Evolutionary conservation across 1,140 invertebrate species (phyloP), one percentile per base, ranked within the genome.

Genomic region (Polyergus mexicanus): DNA sequence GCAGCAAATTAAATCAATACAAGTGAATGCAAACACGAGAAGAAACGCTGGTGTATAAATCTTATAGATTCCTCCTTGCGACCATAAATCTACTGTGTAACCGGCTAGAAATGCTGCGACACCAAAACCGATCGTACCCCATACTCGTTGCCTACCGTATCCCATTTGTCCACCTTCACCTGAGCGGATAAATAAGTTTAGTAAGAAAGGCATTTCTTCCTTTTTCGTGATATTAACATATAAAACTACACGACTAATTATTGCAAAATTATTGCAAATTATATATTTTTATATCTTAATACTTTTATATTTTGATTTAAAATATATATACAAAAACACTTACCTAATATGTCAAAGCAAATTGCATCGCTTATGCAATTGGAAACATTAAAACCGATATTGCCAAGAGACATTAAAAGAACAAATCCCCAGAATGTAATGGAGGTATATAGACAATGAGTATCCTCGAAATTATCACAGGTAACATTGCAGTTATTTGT

Each of bases 361-460:
- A 98, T 97, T 32, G 97, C 97, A 94, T 98, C 97, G 51, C 97
- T 97, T 38, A 98, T 97, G 74, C 96, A 97, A 89, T 97, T 98
- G 25, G 96, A 95, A 1, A 98, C 97, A 92, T 98, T 98, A 90
- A 97, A 98, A 22, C 97, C 96, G 86, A 98, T 97, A 1, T 96
- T 97, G 44, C 97, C 97, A 1, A 97, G 78, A 41, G 96, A 96
- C 95, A 97, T 96, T 7, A 98, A 92, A 4, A 97, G 86, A 0
- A 98, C 96, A 88, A 97, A 98, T 16, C 95, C 94, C 97, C 97
- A 97, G 91, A 98, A 98, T 19, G 95, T 95, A 0, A 92, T 81
- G 0, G 96, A 96, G 25, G 87, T 92, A 87, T 97, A 97, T 32
- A 97, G 92, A 81, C 93, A 95, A 60, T 86, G 76, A 66, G 78